A percentile compares a stretch with the other conserved stretches of the same genome.
Conservation (phyloP, 2,888 invertebrate species). For the Hoplodrina ambigua region DNA sequence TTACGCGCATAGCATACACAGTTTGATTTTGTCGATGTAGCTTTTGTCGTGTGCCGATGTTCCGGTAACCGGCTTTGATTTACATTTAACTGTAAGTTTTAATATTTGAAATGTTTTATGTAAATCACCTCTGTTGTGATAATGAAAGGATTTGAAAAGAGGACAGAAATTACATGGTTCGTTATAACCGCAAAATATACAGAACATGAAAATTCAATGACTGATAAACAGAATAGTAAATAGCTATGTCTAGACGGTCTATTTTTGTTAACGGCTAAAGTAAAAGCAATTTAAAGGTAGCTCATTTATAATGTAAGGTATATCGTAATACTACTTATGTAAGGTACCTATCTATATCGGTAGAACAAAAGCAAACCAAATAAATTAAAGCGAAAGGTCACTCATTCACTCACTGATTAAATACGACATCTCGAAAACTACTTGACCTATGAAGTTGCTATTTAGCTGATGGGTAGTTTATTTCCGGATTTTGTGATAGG, state of each 20-base stretch:
- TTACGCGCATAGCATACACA: conserved; percentile 39
- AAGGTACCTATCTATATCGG: background rate
- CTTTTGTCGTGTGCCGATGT: conserved; percentile 42
- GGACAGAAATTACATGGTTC: no score
- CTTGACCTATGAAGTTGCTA: no score
- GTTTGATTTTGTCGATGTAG: conserved; percentile 53
- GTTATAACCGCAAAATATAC: conserved; percentile 7
- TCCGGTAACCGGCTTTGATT: conserved; percentile 27
- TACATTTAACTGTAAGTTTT: conserved; percentile 4
- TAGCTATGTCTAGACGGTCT: conserved; percentile 28
- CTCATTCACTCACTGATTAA: no score
- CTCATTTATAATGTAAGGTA: background rate
- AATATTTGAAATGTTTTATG: background rate
- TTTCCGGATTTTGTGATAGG: no score
- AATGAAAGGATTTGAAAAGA: background rate
- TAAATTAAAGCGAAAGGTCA: background rate
- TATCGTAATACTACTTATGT: background rate
- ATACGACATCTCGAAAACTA: no score
- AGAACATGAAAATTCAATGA: conserved; percentile 17
- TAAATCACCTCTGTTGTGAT: background rate
- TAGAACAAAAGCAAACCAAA: background rate
- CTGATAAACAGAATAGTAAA: conserved; percentile 28
- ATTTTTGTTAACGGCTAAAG: conserved; percentile 6
- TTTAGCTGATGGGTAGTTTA: no score
- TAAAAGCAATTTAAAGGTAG: background rate